Base-by-base conservation (phyloP, 1,140 invertebrate genomes). In the Pogonognathellus flavescens region DNA sequence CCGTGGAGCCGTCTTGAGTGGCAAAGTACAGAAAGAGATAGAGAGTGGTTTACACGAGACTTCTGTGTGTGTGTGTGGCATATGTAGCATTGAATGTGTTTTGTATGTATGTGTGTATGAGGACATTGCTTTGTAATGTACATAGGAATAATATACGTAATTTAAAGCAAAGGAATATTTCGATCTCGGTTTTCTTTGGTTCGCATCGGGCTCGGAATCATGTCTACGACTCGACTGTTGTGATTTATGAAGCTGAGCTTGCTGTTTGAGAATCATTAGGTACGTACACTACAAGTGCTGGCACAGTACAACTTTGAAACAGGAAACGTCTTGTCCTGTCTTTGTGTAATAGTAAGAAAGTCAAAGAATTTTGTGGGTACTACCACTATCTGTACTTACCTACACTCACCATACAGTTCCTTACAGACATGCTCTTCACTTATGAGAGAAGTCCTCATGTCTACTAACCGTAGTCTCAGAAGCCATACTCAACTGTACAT, bases 231-330 rank as follows among this genome's bases (percentile, higher is more conserved):
- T 76, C 70, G 22, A 50, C 70, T 31, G 80, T 81, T 59, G 22
- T 84, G 84, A 84, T 84, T 84, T 84, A 84, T 80, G 84, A 55
- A n/a, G 72, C 52, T 57, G 22, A 84, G 72, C 70, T 50, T 81
- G 50, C 55, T 85, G 76, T 80, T 85, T 85, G 76, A 80, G 72
- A 85, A 85, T 85, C 84, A 85, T 85, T 84, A 85, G 31, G 22
- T 80, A 72, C 31, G 31, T 41, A 41, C 31, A 41, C 31, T 41
- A 41, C 49, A 16, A 70, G 31, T 80, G 14, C 25, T 52, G 7
- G 14, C 10, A 14, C 10, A 2, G 31, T 76, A n/a, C 70, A 76
- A 41, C n/a, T 76, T n/a, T 76, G 31, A 49, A 72, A 76, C 70
- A 76, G 31, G 70, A 76, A 76, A 76, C 70, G 70, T 76, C 70